Evolutionary conservation across 2,113 vertebrate species (phyloP), one percentile per base, ranked within the genome.

Genomic region (Elachura formosa): DNA sequence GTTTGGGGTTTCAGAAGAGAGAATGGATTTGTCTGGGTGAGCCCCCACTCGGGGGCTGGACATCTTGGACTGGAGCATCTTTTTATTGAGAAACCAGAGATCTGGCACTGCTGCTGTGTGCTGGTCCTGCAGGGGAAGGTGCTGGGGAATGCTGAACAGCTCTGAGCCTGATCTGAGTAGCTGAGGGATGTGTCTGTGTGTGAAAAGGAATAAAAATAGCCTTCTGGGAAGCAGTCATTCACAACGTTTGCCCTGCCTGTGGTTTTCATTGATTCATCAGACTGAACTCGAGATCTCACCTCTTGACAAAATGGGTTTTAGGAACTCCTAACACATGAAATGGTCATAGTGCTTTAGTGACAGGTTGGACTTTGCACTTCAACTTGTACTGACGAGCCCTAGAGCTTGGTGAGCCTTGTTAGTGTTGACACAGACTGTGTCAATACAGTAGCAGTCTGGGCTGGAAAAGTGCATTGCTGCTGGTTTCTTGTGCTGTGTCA

Each of bases 291-390:
- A 76, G 76, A 22, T 33, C 58, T 59, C 63, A 83, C 54, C 67
- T 69, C 54, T 11, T 58, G 56, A n/a, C 80, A 64, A 22, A 61
- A 55, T 13, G 62, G 6, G 11, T 68, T 91, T 72, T 36, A 29
- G 69, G 45, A 69, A 17, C 59, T 62, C 38, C 2, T 45, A 73
- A 34, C 76, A 41, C 1, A 6, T 79, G 71, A 49, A 68, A 29
- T 58, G 54, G 17, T 79, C 0, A 0, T 29, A 79, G 58, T 5
- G 3, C 61, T 77, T 51, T 31, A 20, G 55, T 84, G 85, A 54
- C 71, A 52, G 54, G 67, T 86, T 93, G 82, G 79, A 95, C 92
- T 96, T 94, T 92, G 90, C 54, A 31, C 95, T 74, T 78, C 14
- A 84, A 84, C 91, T 95, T 79, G 62, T 66, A 11, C 82, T 45